Percentiles rank a stretch among this genome's conserved stretches.
Evolutionary conservation across 2,113 vertebrate genomes (phyloP).

Genomic region (Chionodraco myersi): DNA sequence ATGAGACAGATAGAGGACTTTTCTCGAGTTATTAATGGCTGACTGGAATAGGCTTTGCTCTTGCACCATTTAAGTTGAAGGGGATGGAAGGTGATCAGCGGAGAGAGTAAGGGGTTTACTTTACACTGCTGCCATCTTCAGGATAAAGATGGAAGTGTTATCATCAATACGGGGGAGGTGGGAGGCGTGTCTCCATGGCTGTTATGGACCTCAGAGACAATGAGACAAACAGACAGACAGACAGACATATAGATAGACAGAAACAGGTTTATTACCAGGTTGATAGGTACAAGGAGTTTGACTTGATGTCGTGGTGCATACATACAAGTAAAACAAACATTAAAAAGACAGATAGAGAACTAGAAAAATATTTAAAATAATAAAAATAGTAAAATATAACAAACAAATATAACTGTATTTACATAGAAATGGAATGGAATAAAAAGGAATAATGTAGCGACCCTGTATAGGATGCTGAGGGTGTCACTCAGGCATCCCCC

Average conservation of each 20-base stretch:
- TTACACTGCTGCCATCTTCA: conserved; percentile 77
- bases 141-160: conserved; percentile 3
- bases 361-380: too few relatives aligned
- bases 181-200: background rate
- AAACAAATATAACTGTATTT: too few relatives aligned
- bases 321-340: too few relatives aligned
- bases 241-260: background rate
- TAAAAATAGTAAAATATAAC: too few relatives aligned
- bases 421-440: too few relatives aligned
- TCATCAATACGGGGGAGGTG: background rate
- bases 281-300: too few relatives aligned
- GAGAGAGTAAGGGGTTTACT: conserved; percentile 25
- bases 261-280: too few relatives aligned
- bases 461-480: too few relatives aligned
- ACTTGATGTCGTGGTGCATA: too few relatives aligned
- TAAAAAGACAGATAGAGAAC: too few relatives aligned
- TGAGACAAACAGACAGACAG: background rate
- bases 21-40: conserved; percentile 58
- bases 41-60: conserved; percentile 31
- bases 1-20: conserved; percentile 51
- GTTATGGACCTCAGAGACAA: background rate
- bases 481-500: too few relatives aligned
- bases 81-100: background rate
- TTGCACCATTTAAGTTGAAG: conserved; percentile 27
- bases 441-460: too few relatives aligned